phyloP scores from a whole-genome alignment of 2,888 invertebrate genomes.

The Gryllus longicercus region DNA sequence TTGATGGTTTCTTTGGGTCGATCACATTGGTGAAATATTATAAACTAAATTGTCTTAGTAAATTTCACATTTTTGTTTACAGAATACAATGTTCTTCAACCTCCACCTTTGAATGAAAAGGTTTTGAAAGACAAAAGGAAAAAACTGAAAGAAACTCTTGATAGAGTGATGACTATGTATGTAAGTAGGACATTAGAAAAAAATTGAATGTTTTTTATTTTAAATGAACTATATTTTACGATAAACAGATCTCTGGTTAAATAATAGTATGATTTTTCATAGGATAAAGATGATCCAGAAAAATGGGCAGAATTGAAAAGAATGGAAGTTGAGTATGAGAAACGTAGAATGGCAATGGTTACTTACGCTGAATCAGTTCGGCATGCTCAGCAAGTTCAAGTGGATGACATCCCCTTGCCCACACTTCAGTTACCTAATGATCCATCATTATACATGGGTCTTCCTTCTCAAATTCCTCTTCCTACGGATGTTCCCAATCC shows the following conservation, averaged over 20 bases:
- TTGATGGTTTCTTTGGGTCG: background rate
- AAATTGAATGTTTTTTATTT: background rate
- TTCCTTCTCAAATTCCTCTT: conserved; percentile 55
- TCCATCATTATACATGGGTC: conserved; percentile 39
- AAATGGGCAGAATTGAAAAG: conserved; percentile 88
- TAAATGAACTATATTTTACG: no score
- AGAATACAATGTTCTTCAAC: conserved; percentile 93
- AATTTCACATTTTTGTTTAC: conserved; percentile 42
- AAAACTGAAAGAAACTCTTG: conserved; percentile 91
- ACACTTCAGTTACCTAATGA: conserved; percentile 41
- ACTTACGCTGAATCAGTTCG: conserved; percentile 93
- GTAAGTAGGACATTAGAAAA: conserved; percentile 61
- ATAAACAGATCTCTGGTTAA: conserved; percentile 18
- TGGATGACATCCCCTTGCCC: conserved; percentile 93
- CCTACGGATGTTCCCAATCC: conserved; percentile 44
- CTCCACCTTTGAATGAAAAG: conserved; percentile 93
- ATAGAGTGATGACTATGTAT: conserved; percentile 90
- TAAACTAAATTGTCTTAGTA: background rate
- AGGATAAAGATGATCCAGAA: conserved; percentile 95
- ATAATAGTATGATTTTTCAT: conserved; percentile 21
- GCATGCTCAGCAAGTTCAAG: conserved; percentile 86
- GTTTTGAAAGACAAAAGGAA: conserved; percentile 94
- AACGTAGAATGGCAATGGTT: conserved; percentile 78
- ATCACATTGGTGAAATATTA: background rate
- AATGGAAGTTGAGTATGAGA: conserved; percentile 89